phyloP scores from a whole-genome alignment of 1,140 invertebrate genomes.

The Drosophila sproati region DNA sequence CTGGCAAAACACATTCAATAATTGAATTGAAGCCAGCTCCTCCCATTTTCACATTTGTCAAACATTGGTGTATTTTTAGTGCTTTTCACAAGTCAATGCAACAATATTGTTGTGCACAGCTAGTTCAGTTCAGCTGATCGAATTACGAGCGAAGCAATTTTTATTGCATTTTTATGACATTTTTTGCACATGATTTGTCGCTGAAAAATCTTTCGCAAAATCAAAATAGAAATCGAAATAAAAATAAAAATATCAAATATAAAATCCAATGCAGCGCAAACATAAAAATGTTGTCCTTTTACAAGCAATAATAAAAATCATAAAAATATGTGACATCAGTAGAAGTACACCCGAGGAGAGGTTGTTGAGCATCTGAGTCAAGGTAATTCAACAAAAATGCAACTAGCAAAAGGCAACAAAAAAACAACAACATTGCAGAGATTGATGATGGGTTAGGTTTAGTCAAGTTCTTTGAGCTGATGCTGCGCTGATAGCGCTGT shows the following conservation, averaged over 20 bases:
- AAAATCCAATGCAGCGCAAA: constrained; percentile 11
- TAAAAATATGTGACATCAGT: constrained; percentile 1
- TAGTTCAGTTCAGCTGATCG: constrained; percentile 44
- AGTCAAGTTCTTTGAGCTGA: not conserved
- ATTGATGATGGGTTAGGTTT: not conserved
- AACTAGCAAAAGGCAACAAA: not conserved
- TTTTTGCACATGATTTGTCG: constrained; percentile 78
- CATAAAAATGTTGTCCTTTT: constrained; percentile 31
- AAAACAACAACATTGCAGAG: not conserved
- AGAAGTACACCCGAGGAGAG: not conserved
- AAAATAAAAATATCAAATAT: constrained; percentile 24
- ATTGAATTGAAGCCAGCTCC: constrained; percentile 3
- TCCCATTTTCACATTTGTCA: constrained; percentile 5
- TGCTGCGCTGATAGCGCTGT: constrained; percentile 14
- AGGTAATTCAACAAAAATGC: constrained; percentile 3
- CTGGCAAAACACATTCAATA: not conserved
- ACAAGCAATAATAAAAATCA: constrained; percentile 47
- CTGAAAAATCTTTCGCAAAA: constrained; percentile 20
- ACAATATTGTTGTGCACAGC: constrained; percentile 7
- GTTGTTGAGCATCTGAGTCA: not conserved
- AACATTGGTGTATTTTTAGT: constrained; percentile 1
- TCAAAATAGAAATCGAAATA: constrained; percentile 39
- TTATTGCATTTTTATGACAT: constrained; percentile 82
- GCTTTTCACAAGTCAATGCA: not conserved
- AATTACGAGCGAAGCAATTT: constrained; percentile 57